Percentiles rank a stretch among this genome's conserved stretches.
phyloP scores from a whole-genome alignment of 2,113 vertebrate species.

The Bungarus multicinctus region DNA sequence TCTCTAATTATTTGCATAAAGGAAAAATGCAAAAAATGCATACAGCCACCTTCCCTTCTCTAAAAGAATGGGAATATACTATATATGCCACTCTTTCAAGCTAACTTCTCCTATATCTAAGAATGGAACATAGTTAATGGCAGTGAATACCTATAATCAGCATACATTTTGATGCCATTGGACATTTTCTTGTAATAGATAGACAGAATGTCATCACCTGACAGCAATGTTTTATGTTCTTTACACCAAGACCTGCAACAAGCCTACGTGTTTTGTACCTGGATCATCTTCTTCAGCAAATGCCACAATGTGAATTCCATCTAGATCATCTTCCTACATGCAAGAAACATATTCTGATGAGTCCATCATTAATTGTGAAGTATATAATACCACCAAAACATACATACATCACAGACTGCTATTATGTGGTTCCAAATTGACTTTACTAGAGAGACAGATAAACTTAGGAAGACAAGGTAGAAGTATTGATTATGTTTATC shows the following conservation, averaged over 20 bases:
- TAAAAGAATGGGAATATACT: not conserved
- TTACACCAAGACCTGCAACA: not conserved
- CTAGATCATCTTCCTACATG: conserved; percentile 89
- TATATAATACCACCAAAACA: not conserved
- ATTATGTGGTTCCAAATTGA: not conserved
- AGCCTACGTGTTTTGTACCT: conserved; percentile 69
- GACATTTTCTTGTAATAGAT: not conserved
- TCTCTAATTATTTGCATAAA: not conserved
- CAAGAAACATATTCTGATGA: conserved; percentile 24
- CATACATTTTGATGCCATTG: not conserved
- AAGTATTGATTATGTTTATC: not conserved
- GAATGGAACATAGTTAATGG: not conserved
- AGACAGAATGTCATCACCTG: not conserved
- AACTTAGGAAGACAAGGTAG: not conserved
- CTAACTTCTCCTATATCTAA: not conserved
- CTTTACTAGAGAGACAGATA: not conserved
- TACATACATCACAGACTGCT: not conserved
- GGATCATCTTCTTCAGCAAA: conserved; percentile 97
- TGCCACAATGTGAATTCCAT: conserved; percentile 94
- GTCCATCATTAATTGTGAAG: not conserved
- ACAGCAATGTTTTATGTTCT: not conserved
- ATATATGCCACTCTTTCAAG: not conserved
- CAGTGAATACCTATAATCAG: not conserved
- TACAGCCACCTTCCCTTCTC: not conserved
- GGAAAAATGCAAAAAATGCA: not conserved